Percentiles rank a stretch among this genome's conserved stretches.
phyloP scores from a whole-genome alignment of 2,888 invertebrate genomes.

The Drosophila rubida region DNA sequence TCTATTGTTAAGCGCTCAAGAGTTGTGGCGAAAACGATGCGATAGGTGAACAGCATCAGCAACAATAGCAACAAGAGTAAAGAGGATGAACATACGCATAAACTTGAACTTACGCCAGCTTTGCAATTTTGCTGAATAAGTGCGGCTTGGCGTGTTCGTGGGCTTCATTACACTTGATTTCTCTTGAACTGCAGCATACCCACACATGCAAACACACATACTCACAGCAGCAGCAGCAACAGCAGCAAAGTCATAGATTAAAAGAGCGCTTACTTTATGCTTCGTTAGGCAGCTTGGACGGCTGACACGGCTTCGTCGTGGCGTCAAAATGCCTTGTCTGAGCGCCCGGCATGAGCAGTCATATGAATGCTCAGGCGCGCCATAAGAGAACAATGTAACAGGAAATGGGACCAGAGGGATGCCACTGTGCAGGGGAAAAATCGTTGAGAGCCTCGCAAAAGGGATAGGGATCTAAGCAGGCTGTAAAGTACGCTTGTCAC shows the following conservation, averaged over 20 bases:
- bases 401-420: conserved; percentile 4
- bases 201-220: conserved; percentile 20
- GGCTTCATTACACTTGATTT: conserved; percentile 78
- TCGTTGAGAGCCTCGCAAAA: background rate
- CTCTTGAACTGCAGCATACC: conserved; percentile 46
- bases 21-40: conserved; percentile 28
- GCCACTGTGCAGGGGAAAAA: no score
- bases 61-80: conserved; percentile 5
- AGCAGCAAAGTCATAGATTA: conserved; percentile 24
- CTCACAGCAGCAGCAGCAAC: no score
- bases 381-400: conserved; percentile 43
- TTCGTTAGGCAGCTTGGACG: conserved; percentile 59
- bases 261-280: conserved; percentile 66
- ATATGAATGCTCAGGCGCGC: conserved; percentile 58
- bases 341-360: conserved; percentile 52
- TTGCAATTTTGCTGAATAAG: conserved; percentile 50
- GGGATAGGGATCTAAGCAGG: conserved; percentile 36
- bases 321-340: conserved; percentile 68
- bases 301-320: conserved; percentile 44
- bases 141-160: conserved; percentile 31
- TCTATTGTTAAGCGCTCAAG: conserved; percentile 53
- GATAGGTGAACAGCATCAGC: conserved; percentile 2
- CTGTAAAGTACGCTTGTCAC: conserved; percentile 50
- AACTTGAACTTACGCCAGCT: conserved; percentile 55
- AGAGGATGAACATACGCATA: conserved; percentile 29